Base-by-base conservation (phyloP, 2,797 vertebrate species). In the Neomorphus geoffroyi region DNA sequence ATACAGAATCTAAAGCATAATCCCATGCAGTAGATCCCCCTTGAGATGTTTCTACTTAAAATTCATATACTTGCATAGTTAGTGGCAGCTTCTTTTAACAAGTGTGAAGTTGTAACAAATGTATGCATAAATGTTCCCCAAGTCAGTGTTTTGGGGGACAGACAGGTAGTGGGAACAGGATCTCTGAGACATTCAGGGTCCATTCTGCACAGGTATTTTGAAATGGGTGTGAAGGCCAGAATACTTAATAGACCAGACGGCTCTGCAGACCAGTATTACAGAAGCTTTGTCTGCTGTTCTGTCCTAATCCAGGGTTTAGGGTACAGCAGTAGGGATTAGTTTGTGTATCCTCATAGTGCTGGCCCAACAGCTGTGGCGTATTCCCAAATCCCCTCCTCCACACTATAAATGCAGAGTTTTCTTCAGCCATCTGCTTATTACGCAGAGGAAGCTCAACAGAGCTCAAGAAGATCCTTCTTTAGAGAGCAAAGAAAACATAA, bases 301-400 rank as follows among this genome's bases (percentile, higher is more conserved):
- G 26, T 78, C 56, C 91, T 96, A 96, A 96, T 94, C 92, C 87
- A 84, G 85, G 85, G 82, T 94, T 96, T 92, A 94, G 93, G n/a
- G 46, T 45, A 94, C 69, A 96, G 91, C 86, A 90, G 51, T 14
- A 90, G 85, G 66, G 95, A 96, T 97, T 96, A 96, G 70, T 86
- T 70, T 92, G 73, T 88, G 81, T 83, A 94, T 94, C 62, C 73
- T 92, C 70, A 41, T 32, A 83, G 84, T 54, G 70, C 78, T 83
- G 90, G 80, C 60, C 87, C 86, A 85, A 70, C 41, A 78, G 54
- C 69, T 17, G 0, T 88, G 89, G 93, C 86, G 81, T 75, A 77
- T 33, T 69, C 87, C 81, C 81, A 89, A 91, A 94, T 92, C 83
- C 88, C 90, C 80, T 93, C 93, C 93, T 95, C 91, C 89, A 81